Percentiles rank a stretch among this genome's conserved stretches.
Conservation (phyloP, 2,113 vertebrate species). For the Oncorhynchus gorbuscha region DNA sequence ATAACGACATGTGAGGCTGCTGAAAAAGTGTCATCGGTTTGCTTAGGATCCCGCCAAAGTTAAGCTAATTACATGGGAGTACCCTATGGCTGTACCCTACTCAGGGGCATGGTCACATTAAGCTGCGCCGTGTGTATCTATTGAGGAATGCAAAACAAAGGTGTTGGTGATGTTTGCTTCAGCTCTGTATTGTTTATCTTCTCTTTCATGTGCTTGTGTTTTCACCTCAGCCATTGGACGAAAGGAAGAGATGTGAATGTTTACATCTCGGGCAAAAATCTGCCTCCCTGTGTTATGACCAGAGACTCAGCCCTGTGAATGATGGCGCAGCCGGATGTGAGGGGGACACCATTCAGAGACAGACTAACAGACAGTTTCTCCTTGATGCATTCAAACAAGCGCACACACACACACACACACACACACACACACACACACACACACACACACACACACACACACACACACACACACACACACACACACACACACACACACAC, state of each 20-base stretch:
- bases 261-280: constrained; percentile 63
- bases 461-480: not conserved
- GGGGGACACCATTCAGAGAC: constrained; percentile 50
- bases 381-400: constrained; percentile 1
- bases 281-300: constrained; percentile 57
- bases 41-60: no score
- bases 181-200: constrained; percentile 45
- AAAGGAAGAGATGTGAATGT: constrained; percentile 50
- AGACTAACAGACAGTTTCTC: constrained; percentile 13
- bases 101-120: no score
- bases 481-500: not conserved
- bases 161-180: constrained; percentile 13
- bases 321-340: constrained; percentile 53
- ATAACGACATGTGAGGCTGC: no score
- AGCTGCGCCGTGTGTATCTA: no score
- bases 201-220: constrained; percentile 51
- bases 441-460: not conserved
- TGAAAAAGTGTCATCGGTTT: no score
- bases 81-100: no score
- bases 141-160: constrained; percentile 40
- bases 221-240: constrained; percentile 51
- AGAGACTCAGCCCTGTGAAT: constrained; percentile 29
- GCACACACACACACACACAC: not conserved
- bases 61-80: no score
- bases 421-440: not conserved